These are phyloP conservation scores for Tiliqua scincoides DNA, from an alignment of 2,113 vertebrate species.

Conservation along the genomic window DNA sequence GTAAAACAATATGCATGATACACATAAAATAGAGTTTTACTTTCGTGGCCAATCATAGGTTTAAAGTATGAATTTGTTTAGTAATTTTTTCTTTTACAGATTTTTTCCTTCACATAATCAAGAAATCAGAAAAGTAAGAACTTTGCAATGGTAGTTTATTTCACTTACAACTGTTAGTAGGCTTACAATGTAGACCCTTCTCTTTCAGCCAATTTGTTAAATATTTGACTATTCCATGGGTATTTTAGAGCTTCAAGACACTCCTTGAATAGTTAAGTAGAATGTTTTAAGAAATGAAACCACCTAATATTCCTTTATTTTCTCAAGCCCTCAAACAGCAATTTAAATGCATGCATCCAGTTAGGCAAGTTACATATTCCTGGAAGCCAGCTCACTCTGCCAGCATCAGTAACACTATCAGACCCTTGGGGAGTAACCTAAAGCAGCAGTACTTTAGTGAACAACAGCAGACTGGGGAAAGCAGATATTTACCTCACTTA, in stretches of 20 bases:
- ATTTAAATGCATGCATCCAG: conserved; percentile 26
- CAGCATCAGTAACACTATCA: conserved; percentile 46
- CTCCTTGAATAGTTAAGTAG: background rate
- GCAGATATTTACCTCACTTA: conserved; percentile 53
- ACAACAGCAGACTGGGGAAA: conserved; percentile 50
- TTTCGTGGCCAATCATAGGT: background rate
- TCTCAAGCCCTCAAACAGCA: background rate
- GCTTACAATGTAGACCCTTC: background rate
- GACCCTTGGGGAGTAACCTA: conserved; percentile 48
- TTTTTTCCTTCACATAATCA: background rate
- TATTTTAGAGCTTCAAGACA: background rate
- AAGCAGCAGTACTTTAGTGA: conserved; percentile 51
- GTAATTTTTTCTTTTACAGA: background rate
- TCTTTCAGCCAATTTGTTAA: conserved; percentile 5
- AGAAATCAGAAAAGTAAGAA: background rate
- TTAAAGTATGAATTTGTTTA: background rate
- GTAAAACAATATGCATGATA: background rate
- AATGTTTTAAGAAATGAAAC: background rate
- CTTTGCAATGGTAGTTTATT: background rate
- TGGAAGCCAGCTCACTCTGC: conserved; percentile 26
- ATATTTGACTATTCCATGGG: conserved; percentile 10
- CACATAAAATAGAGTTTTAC: background rate
- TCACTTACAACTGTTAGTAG: too few species aligned
- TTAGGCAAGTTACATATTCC: conserved; percentile 25
- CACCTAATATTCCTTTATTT: background rate